Conservation (phyloP, 1,140 invertebrate species). For the Ceratina japonica region DNA sequence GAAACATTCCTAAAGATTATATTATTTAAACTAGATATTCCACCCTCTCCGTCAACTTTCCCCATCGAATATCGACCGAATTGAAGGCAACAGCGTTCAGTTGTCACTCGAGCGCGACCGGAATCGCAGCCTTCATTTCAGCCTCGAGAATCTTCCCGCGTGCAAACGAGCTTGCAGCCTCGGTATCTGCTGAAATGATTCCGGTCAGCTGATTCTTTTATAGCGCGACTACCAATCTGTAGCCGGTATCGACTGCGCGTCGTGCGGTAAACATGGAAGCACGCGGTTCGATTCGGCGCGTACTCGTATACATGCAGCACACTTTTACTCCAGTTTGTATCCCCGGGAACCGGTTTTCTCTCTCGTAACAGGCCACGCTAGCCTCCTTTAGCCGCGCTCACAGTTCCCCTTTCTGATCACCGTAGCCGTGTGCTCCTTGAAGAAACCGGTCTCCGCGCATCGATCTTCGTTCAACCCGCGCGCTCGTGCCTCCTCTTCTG, state of each 20-base stretch:
- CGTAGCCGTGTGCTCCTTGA: slow-evolving; percentile 57
- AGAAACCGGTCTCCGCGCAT: slow-evolving; percentile 60
- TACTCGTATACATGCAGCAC: slow-evolving; percentile 53
- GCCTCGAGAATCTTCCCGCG: background rate
- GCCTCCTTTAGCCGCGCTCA: slow-evolving; percentile 61
- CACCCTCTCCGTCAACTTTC: background rate
- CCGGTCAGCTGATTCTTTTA: background rate
- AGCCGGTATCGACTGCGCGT: background rate
- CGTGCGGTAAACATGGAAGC: slow-evolving; percentile 56
- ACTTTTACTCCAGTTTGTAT: slow-evolving; percentile 75
- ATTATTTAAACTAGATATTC: background rate
- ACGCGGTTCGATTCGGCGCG: slow-evolving; percentile 52
- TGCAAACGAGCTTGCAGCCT: background rate
- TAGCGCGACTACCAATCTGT: background rate
- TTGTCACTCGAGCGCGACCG: background rate
- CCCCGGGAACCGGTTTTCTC: slow-evolving; percentile 68
- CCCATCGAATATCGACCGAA: background rate
- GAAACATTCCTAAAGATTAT: background rate
- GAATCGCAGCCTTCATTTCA: background rate
- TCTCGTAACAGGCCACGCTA: slow-evolving; percentile 67
- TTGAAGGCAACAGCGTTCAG: background rate
- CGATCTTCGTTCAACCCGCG: slow-evolving; percentile 39
- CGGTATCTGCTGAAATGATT: background rate
- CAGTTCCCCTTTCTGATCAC: slow-evolving; percentile 41
- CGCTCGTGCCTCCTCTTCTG: background rate